Conservation (phyloP, 2,113 vertebrate species). For the Suncus etruscus region DNA sequence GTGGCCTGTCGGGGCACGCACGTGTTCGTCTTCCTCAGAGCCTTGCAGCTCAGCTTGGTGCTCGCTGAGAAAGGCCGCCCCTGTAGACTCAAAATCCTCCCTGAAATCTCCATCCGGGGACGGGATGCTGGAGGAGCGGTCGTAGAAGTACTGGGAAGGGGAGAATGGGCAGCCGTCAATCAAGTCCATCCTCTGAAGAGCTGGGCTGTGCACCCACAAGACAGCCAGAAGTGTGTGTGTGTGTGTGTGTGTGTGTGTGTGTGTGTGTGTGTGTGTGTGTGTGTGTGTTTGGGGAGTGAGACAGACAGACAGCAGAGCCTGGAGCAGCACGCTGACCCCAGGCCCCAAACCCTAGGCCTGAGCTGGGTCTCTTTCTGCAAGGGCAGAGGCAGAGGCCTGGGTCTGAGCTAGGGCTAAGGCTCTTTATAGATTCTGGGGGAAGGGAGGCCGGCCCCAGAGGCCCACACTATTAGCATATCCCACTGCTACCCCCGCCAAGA, state of each 20-base stretch:
- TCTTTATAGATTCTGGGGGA: conserved; percentile 92
- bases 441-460: conserved; percentile 91
- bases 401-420: conserved; percentile 83
- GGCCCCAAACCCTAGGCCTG: no score
- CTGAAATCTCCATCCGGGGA: conserved; percentile 92
- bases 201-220: neutral
- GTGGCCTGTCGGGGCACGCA: conserved; percentile 92
- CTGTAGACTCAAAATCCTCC: conserved; percentile 86
- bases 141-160: conserved; percentile 93
- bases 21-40: conserved; percentile 95
- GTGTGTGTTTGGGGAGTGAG: no score
- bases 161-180: conserved; percentile 91
- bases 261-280: no score
- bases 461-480: conserved; percentile 94
- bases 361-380: conserved; percentile 69
- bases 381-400: conserved; percentile 83
- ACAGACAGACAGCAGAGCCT: no score
- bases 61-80: conserved; percentile 77
- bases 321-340: no score
- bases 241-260: no score
- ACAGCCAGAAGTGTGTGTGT: neutral
- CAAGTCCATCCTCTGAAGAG: conserved; percentile 89
- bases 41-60: conserved; percentile 83
- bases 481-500: conserved; percentile 87
- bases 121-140: conserved; percentile 90